Percentiles rank a stretch among this genome's conserved stretches.
Conservation (phyloP, 2,888 invertebrate species). For the Scaeva pyrastri region DNA sequence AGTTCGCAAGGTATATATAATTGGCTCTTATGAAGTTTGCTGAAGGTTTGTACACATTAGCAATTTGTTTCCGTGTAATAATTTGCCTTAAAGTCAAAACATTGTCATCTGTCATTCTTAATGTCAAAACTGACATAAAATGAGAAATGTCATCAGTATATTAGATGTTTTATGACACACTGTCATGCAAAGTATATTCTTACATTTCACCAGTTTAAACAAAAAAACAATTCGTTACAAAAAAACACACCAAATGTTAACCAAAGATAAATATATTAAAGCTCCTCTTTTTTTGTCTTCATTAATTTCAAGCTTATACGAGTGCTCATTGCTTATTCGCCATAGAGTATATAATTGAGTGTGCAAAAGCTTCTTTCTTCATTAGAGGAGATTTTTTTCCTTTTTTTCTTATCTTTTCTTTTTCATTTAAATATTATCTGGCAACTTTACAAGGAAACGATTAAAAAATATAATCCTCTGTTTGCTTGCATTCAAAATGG, state of each 20-base stretch:
- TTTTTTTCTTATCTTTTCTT: constrained; percentile 14
- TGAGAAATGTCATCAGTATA: not conserved
- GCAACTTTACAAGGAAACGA: constrained; percentile 57
- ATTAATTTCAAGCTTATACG: constrained; percentile 1
- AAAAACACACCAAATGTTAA: not conserved
- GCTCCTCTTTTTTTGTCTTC: not conserved
- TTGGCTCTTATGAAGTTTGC: no score
- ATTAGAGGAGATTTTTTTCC: not conserved
- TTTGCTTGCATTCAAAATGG: constrained; percentile 45
- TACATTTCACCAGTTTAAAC: not conserved
- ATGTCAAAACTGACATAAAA: not conserved
- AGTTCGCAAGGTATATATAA: no score
- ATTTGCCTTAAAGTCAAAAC: not conserved
- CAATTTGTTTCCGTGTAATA: no score
- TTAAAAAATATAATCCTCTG: constrained; percentile 40
- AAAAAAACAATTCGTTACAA: not conserved
- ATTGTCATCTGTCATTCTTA: not conserved
- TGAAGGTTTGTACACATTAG: no score
- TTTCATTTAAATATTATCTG: constrained; percentile 24
- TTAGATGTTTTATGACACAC: not conserved
- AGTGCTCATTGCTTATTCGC: not conserved
- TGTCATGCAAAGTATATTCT: not conserved
- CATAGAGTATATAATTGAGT: not conserved
- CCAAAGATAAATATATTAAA: not conserved
- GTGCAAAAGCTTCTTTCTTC: not conserved